Conservation (phyloP, 35 echinoderm and acorn worm species). For the Ophioderma brevispina region DNA sequence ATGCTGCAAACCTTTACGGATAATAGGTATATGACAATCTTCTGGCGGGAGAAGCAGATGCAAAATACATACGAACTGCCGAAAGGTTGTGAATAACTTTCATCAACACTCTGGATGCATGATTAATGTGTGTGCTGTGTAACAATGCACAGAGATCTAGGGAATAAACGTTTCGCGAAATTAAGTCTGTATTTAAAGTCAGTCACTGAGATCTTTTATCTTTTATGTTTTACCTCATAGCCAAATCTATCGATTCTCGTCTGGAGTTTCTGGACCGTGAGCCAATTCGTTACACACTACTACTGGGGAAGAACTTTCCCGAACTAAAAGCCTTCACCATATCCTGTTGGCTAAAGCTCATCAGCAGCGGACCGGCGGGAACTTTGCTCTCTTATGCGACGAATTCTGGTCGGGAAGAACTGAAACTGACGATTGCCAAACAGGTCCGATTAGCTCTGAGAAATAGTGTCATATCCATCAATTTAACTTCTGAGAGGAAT, state of each 20-base stretch:
- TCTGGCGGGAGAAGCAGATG: not conserved
- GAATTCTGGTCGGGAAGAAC: not conserved
- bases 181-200: no score
- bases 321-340: constrained; percentile 70
- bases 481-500: not conserved
- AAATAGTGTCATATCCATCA: not conserved
- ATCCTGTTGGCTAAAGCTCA: constrained; percentile 72
- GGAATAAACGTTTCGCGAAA: no score
- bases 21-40: not conserved
- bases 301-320: constrained; percentile 89
- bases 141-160: no score
- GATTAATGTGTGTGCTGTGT: no score
- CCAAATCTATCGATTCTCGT: constrained; percentile 59
- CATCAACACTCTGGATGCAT: not conserved
- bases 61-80: no score
- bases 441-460: not conserved
- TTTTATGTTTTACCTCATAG: constrained; percentile 11
- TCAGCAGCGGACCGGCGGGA: constrained; percentile 8
- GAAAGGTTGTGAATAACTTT: not conserved
- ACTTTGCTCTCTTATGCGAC: constrained; percentile 71
- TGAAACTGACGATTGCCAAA: not conserved
- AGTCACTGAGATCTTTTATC: not conserved
- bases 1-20: no score
- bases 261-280: constrained; percentile 46
- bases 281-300: constrained; percentile 53